Evolutionary conservation across 92 coral and sea anemone species (phyloP), one percentile per base, ranked within the genome.

Genomic region (Pocillopora grandis): DNA sequence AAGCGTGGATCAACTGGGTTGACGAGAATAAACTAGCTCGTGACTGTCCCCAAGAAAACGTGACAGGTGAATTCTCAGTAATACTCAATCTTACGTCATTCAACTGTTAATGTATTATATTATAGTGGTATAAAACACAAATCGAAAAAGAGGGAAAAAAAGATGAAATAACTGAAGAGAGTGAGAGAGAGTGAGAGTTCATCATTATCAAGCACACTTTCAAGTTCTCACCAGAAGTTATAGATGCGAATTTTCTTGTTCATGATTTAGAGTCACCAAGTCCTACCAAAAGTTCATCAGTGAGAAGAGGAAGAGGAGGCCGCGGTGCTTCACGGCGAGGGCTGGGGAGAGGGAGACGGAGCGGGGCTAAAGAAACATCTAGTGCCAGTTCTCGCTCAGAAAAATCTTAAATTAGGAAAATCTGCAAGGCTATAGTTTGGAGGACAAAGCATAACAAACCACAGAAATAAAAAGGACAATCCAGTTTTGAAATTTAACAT

Each of bases 1-100:
- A 78, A 1, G 78, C 82, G 56, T 95, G 98, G 98, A 84, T 92
- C 16, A 59, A 87, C 0, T 87, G 91, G 93, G 87, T 88, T 10
- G 82, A 84, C 58, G 76, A 76, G 75, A 76, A 76, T 58, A 67
- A 66, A 16, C 76, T 84, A 21, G 2, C 66, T 21, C 79, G 86
- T 62, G 79, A 82, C 49, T 62, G 78, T 36, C 20, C 86, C 21
- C 63, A 57, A 82, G 73, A 62, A 14, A 77, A 58, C 37, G 42
- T 62, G 8, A 58, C 59, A 81, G 85, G 77, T 81, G 71, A 23
- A 56, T 37, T 49, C 0, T 17, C 1, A 49, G 9, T 15, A 48
- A 37, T 10, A 19, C 15, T 59, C 18, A 12, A 14, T 65, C 10
- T 18, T 2, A 21, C 67, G 9, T 3, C 1, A 18, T 65, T 3